These are phyloP conservation scores for Uropsilus gracilis DNA, from an alignment of 2,113 vertebrate genomes.

Conservation along the genomic window DNA sequence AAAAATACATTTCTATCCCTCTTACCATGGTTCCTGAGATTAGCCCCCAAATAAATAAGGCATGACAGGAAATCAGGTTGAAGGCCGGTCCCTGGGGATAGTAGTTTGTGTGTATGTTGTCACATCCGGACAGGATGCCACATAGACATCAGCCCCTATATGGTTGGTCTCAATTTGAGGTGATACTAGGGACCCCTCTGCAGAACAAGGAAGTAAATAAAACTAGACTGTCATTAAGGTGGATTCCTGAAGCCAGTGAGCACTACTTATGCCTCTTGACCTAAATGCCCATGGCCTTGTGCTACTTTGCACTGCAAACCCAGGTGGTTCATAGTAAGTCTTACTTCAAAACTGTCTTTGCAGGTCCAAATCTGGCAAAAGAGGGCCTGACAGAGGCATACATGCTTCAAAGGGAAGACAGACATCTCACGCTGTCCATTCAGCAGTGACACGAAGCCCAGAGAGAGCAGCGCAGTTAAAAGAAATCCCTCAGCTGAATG, in stretches of 20 bases:
- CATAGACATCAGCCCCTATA: not conserved
- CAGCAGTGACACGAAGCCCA: not conserved
- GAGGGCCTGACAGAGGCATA: not conserved
- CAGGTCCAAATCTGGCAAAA: not conserved
- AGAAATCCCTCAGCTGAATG: constrained; percentile 21
- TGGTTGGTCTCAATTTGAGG: not conserved
- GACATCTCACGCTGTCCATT: not conserved
- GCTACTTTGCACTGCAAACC: constrained; percentile 11
- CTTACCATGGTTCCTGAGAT: not conserved
- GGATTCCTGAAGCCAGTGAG: not conserved
- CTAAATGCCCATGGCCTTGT: not conserved
- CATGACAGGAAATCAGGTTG: not conserved
- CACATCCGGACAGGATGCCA: constrained; percentile 26
- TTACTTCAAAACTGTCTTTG: constrained; percentile 49
- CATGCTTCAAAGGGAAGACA: not conserved
- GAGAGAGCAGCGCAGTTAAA: not conserved
- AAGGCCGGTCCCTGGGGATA: not conserved
- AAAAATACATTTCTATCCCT: not conserved
- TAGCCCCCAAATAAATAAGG: not conserved
- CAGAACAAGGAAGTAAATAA: not conserved
- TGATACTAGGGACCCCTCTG: not conserved
- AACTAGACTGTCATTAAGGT: not conserved
- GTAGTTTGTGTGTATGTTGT: not conserved
- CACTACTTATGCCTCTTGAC: not conserved
- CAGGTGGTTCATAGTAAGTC: not conserved